A percentile compares a stretch with the other conserved stretches of the same genome.
phyloP scores from a whole-genome alignment of 2,113 vertebrate genomes.

The Bos javanicus region DNA sequence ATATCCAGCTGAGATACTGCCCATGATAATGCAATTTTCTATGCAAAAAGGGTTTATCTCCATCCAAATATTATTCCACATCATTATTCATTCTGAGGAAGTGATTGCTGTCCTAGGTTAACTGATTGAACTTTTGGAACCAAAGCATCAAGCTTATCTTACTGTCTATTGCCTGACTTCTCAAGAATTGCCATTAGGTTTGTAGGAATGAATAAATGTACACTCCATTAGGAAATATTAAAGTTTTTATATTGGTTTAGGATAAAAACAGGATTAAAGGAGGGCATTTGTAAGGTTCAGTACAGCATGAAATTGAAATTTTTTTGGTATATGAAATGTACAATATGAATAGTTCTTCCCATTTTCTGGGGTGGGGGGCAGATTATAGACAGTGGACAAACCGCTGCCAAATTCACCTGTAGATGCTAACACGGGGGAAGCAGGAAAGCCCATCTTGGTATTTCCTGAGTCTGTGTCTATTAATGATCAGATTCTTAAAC shows the following conservation, averaged over 20 bases:
- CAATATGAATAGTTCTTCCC: slow-evolving; percentile 71
- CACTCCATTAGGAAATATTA: slow-evolving; percentile 77
- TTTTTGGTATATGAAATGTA: slow-evolving; percentile 71
- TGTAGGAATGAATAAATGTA: slow-evolving; percentile 76
- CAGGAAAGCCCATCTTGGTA: not conserved
- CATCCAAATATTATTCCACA: slow-evolving; percentile 78
- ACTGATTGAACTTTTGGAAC: slow-evolving; percentile 82
- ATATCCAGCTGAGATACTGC: slow-evolving; percentile 73
- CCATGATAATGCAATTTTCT: slow-evolving; percentile 78
- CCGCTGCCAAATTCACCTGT: not conserved
- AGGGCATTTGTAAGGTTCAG: slow-evolving; percentile 69
- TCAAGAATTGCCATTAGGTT: slow-evolving; percentile 75
- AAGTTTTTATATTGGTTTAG: slow-evolving; percentile 75
- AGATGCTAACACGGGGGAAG: not conserved
- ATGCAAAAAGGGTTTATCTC: slow-evolving; percentile 81
- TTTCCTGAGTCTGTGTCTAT: not conserved
- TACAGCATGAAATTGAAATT: slow-evolving; percentile 78
- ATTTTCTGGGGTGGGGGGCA: slow-evolving; percentile 47
- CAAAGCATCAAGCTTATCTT: slow-evolving; percentile 76
- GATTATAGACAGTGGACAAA: slow-evolving; percentile 37
- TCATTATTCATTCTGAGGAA: slow-evolving; percentile 77
- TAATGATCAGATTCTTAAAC: not conserved
- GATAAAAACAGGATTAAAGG: slow-evolving; percentile 79
- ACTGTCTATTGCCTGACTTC: slow-evolving; percentile 70
- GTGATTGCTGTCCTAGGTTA: slow-evolving; percentile 82